These are phyloP conservation scores for Apis cerana DNA, from an alignment of 1,140 invertebrate genomes.

Conservation along the genomic window DNA sequence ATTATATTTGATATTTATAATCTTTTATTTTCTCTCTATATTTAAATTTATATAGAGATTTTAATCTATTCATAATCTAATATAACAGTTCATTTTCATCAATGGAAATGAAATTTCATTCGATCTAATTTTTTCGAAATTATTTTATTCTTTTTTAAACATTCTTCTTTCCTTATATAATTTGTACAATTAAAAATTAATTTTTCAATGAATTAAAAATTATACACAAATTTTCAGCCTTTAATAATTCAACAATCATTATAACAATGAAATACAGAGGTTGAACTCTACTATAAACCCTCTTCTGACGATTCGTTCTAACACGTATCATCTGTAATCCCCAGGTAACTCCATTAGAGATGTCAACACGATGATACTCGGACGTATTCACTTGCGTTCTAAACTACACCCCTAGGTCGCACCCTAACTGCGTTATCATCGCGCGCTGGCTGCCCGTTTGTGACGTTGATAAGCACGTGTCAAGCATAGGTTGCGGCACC, in stretches of 20 bases:
- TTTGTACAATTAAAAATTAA: not conserved
- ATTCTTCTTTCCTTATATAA: not conserved
- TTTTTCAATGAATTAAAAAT: too few relatives aligned
- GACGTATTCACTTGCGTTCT: constrained; percentile 23
- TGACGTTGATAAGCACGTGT: constrained; percentile 59
- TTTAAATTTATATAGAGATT: too few relatives aligned
- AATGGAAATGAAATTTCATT: not conserved
- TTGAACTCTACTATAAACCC: not conserved
- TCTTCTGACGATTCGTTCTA: constrained; percentile 3
- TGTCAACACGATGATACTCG: constrained; percentile 39
- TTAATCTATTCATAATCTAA: too few relatives aligned
- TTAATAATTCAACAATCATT: too few relatives aligned
- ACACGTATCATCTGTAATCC: constrained; percentile 17
- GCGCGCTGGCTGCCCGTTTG: constrained; percentile 29
- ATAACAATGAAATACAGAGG: not conserved
- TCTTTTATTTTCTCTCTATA: not conserved
- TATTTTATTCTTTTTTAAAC: not conserved
- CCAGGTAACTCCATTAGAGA: constrained; percentile 46
- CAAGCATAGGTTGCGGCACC: constrained; percentile 44
- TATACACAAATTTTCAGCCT: too few relatives aligned
- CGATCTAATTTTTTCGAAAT: not conserved
- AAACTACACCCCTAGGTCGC: constrained; percentile 8
- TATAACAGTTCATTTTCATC: too few relatives aligned
- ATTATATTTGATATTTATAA: not conserved
- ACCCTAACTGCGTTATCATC: constrained; percentile 54